Evolutionary conservation across 2,888 invertebrate genomes (phyloP), one percentile per base, ranked within the genome.

Genomic region (Rapana venosa): DNA sequence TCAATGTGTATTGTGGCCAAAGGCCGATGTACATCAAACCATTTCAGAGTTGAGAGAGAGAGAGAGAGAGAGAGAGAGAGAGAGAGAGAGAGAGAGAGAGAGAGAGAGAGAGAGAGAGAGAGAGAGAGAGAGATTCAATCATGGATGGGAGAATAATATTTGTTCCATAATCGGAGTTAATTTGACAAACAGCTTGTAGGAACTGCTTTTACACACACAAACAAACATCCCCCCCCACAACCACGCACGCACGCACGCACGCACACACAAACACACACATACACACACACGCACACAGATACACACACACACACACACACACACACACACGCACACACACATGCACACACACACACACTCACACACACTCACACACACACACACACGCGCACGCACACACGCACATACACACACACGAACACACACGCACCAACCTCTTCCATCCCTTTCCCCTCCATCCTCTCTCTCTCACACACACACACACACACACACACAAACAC

Each of bases 41-140:
- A n/a, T n/a, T n/a, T n/a, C n/a, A n/a, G n/a, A n/a, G n/a, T n/a
- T n/a, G n/a, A n/a, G n/a, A n/a, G n/a, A n/a, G n/a, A n/a, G n/a
- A n/a, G n/a, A n/a, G n/a, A n/a, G n/a, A n/a, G n/a, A n/a, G n/a
- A 70, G 87, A 66, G 32, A 66, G 70, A 87, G 66, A 87, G 66
- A 66, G 66, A 66, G 17, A 87, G 66, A 66, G 32, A 87, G 58
- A 66, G 66, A 66, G 32, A 32, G 58, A 58, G 35, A 66, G 70
- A 87, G 20, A 66, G 35, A 61, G 70, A 70, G 70, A 22, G 70
- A 0, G 70, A 22, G 70, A 22, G 26, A 22, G 26, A 22, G 26
- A 22, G 17, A 22, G 0, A 70, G 70, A 83, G 22, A 22, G 70
- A 2, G 70, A n/a, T n/a, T n/a, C n/a, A n/a, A n/a, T n/a, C n/a